Conservation (phyloP, 2,797 vertebrate species). For the Sternarchorhynchus goeldii region DNA sequence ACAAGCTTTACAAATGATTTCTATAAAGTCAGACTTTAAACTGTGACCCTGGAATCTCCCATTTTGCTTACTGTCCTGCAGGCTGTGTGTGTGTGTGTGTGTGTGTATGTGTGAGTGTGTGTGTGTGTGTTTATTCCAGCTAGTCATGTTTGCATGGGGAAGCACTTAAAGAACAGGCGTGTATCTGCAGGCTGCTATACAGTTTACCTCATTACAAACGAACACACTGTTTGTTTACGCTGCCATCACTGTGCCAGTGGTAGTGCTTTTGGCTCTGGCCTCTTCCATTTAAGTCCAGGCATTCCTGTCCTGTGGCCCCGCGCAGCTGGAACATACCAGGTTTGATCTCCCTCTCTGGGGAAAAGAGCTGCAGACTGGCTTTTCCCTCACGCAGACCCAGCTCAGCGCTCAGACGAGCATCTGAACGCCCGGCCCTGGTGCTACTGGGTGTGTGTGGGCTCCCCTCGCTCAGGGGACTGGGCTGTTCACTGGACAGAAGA, state of each 20-base stretch:
- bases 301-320: background rate
- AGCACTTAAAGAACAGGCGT: constrained; percentile 48
- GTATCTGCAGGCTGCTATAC: constrained; percentile 40
- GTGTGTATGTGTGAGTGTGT: background rate
- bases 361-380: background rate
- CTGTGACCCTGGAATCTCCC: no score
- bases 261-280: constrained; percentile 2
- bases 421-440: no score
- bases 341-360: background rate
- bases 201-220: constrained; percentile 51
- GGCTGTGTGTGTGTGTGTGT: constrained; percentile 21
- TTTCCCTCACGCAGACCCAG: no score
- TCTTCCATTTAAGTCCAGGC: constrained; percentile 33
- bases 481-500: no score
- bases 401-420: no score
- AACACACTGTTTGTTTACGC: constrained; percentile 55
- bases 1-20: background rate
- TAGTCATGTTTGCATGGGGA: constrained; percentile 49
- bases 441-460: no score
- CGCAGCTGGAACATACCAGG: background rate
- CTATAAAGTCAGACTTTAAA: background rate
- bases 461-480: no score
- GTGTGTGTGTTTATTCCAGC: constrained; percentile 38
- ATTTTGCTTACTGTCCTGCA: background rate
- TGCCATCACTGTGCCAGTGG: constrained; percentile 28